Base-by-base conservation (phyloP, 2,797 vertebrate species). In the Paedocypris micromegethes region DNA sequence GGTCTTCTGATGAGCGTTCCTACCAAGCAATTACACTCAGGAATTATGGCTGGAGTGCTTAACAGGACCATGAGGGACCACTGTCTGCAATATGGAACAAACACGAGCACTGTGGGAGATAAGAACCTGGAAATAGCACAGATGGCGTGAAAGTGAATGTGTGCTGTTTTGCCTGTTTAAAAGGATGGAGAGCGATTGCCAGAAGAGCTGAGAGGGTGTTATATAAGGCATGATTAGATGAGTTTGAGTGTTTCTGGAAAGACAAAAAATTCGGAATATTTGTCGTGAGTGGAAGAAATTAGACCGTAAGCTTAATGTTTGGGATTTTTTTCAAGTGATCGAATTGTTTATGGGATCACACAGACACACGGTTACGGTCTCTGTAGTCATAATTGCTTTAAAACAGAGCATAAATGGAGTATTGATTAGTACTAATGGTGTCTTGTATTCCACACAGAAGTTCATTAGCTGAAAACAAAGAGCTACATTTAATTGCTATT, bases 391-490 rank as follows among this genome's bases (percentile, higher is more conserved):
- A 46, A 40, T 46, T 46, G 63, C 53, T 69, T 64, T 65, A 23
- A 23, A 23, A 23, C 23, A 23, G 1, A 59, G 50, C 64, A 74
- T 76, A 61, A 74, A 70, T 68, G 40, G 57, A 61, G 66, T 61
- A 75, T 60, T 73, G 60, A 66, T 77, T 65, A 65, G 68, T 58
- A 72, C 69, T 72, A 75, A 75, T 75, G 60, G 54, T 51, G 60
- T 53, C 53, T 68, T 72, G 66, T 64, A 66, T 54, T 47, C 64
- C 51, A 42, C 9, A 5, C 58, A 67, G 6, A 58, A 68, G 64
- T 40, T 66, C 41, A 66, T 75, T 71, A 73, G 43, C 50, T 8
- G 44, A 5, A 40, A 66, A 68, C 53, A 74, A 68, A 66, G 48
- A 62, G 60, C 56, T 45, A 42, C 1, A 5, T 38, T 57, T 60